A percentile compares a stretch with the other conserved stretches of the same genome.
These are phyloP conservation scores for Callyntrura sp. DNA, from an alignment of 2,888 invertebrate genomes.

Conservation along the genomic window DNA sequence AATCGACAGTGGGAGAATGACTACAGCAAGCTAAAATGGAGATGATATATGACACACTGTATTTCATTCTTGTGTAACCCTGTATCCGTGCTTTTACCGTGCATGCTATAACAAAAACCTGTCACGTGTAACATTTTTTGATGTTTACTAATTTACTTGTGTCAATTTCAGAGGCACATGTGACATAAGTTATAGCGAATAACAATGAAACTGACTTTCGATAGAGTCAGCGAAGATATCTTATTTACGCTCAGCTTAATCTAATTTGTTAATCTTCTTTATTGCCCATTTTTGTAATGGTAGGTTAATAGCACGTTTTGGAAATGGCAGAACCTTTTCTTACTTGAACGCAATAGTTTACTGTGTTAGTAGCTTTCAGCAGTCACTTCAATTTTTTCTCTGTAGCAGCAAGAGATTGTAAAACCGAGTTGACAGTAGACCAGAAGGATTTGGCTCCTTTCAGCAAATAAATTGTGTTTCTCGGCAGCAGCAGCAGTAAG, in stretches of 20 bases:
- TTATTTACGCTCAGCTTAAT: slow-evolving; percentile 13
- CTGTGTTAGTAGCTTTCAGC: slow-evolving; percentile 40
- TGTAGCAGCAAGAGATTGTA: neutral
- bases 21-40: neutral
- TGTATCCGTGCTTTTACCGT: neutral
- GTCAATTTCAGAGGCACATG: slow-evolving; percentile 21
- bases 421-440: slow-evolving; percentile 25
- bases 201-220: neutral
- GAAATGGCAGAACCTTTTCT: neutral
- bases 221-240: neutral
- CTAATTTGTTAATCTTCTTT: neutral
- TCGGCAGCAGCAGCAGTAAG: neutral
- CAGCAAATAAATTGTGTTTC: slow-evolving; percentile 48
- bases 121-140: neutral
- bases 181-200: neutral
- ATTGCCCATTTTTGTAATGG: neutral
- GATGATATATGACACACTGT: neutral
- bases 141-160: neutral
- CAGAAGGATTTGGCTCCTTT: slow-evolving; percentile 34
- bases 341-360: neutral
- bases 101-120: too few relatives aligned
- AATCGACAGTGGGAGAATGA: neutral
- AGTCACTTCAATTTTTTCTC: slow-evolving; percentile 26
- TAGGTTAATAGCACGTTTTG: neutral
- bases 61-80: too few relatives aligned